Percentiles rank a stretch among this genome's conserved stretches.
Conservation (phyloP, 23 tunicate species). For the Ascidia mentula region DNA sequence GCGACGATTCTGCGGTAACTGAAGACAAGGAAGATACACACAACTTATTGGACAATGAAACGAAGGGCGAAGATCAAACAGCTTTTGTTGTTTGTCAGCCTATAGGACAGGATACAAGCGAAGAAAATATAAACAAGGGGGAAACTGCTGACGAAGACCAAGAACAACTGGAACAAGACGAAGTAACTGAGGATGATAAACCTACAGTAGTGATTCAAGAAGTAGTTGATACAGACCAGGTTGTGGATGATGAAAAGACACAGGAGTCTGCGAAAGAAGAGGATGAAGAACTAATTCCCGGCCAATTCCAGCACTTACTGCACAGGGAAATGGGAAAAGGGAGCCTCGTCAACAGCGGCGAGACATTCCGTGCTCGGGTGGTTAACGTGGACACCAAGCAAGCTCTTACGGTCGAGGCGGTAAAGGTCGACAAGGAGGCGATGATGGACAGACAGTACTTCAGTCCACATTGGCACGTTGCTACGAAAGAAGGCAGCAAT, state of each 20-base stretch:
- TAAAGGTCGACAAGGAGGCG: not conserved
- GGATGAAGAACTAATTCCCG: not conserved
- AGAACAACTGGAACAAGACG: no score
- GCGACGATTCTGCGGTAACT: not conserved
- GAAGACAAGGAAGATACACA: not conserved
- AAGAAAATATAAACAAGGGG: no score
- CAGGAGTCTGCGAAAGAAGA: not conserved
- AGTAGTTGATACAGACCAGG: no score
- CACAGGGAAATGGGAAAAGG: not conserved
- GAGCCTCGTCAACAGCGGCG: not conserved
- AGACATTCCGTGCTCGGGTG: not conserved
- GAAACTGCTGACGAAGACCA: no score
- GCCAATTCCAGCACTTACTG: not conserved
- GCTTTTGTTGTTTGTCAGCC: not conserved
- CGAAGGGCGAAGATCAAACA: not conserved
- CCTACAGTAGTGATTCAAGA: no score
- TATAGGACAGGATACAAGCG: no score
- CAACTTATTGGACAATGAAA: no score
- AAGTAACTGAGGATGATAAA: no score
- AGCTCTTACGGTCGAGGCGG: not conserved
- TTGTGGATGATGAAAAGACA: not conserved
- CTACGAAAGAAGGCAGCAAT: not conserved
- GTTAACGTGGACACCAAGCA: not conserved
- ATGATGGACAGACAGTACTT: not conserved
- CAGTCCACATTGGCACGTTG: not conserved